Base-by-base conservation (phyloP, 2,797 vertebrate genomes). In the Dicrostonyx torquatus region DNA sequence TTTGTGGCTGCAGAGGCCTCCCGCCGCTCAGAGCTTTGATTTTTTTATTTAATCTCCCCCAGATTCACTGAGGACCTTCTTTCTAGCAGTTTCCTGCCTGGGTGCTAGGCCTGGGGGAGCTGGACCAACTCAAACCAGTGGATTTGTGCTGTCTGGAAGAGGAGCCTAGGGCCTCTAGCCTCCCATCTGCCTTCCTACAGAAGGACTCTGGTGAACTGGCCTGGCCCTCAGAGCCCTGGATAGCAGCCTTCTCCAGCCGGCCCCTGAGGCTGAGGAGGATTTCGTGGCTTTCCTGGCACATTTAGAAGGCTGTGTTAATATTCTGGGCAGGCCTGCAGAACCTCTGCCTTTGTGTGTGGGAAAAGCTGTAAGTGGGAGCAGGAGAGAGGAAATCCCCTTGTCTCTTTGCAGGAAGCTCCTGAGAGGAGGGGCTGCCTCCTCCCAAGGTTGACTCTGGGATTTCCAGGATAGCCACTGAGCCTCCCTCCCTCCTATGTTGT, bases 111-210 rank as follows among this genome's bases (percentile, higher is more conserved):
- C 26, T 0, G 85, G 89, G 80, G 83, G 92, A 96, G 86, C 70
- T 73, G 78, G 84, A 95, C n/a, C 48, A 87, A 72, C 17, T 66
- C 62, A 88, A 89, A 50, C 83, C 76, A 77, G 89, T 91, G 96
- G 96, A 95, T 90, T 97, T 96, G 95, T 93, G 93, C 91, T 89
- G 64, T 97, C 94, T 97, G 96, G 90, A 97, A 96, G 85, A 89
- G 79, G 87, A 97, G 87, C 92, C 93, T 64, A 82, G 40, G 90
- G 72, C 75, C 68, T 89, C 58, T 11, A 79, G 62, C 84, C 82
- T 60, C 62, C 62, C 37, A 70, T 85, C n/a, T 55, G 43, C 14
- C 6, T 82, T 50, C 93, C 90, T 66, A 66, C 83, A 90, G 89
- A 96, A 79, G 94, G 89, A 85, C 75, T 76, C 34, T 95, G 94